Base-by-base conservation (phyloP, 1,140 invertebrate species). In the Xylocopa sonorina region DNA sequence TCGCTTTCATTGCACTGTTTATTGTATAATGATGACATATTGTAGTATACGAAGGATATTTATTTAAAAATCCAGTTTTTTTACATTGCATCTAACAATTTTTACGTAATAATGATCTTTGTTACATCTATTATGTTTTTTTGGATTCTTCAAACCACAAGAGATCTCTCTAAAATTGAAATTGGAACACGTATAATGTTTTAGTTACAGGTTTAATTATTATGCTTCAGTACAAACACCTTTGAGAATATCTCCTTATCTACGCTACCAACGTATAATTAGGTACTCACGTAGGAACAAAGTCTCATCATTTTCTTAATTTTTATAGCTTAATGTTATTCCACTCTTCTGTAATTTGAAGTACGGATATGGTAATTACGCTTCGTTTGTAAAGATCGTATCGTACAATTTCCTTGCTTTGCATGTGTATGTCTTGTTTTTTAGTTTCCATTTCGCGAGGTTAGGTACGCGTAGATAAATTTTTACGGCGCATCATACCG, bases 371-470 rank as follows among this genome's bases (percentile, higher is more conserved):
- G 53, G 68, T 32, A 71, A 71, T 71, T 71, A 71, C 9, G 38
- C 43, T 71, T 43, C 51, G 34, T 71, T 55, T 34, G 43, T 71
- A 57, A 57, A 57, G 68, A 71, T 71, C 68, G 51, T 57, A 71
- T 71, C 68, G 10, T 29, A 27, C 51, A 57, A 71, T 51, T 57
- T 71, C 53, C 68, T 57, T 57, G n/a, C n/a, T n/a, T n/a, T n/a
- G n/a, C n/a, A n/a, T n/a, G n/a, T n/a, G n/a, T n/a, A n/a, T n/a
- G 51, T 57, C 51, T 34, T 43, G 51, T 71, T 41, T 51, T 38
- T 38, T 51, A 29, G 24, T 41, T 71, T 71, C 43, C 24, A 29
- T n/a, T 29, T 57, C n/a, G 57, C 18, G 51, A 21, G 21, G 7
- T 18, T 41, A 71, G 51, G 57, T 46, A 71, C 18, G 38, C 3